phyloP scores from a whole-genome alignment of 2,113 vertebrate genomes.

The Epinephelus lanceolatus region DNA sequence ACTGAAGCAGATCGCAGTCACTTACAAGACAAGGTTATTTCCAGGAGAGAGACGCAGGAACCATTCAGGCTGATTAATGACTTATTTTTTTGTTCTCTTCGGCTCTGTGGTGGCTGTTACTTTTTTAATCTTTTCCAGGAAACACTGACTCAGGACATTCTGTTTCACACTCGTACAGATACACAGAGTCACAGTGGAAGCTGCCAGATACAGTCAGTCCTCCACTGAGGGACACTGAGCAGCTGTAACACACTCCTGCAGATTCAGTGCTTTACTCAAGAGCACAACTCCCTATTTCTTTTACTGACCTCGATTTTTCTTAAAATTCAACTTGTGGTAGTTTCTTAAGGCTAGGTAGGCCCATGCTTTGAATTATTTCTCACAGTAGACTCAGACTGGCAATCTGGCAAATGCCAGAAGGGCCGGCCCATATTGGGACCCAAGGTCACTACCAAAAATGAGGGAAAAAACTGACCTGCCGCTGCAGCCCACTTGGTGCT shows the following conservation, averaged over 20 bases:
- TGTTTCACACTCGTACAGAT: not conserved
- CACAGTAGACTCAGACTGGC: no score
- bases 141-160: constrained; percentile 44
- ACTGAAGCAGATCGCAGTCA: constrained; percentile 40
- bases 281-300: not conserved
- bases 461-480: no score
- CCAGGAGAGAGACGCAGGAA: constrained; percentile 28
- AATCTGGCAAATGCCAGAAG: no score
- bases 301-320: not conserved
- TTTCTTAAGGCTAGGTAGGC: not conserved
- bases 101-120: constrained; percentile 1
- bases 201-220: not conserved
- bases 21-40: constrained; percentile 45
- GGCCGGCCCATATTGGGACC: no score
- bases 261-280: not conserved
- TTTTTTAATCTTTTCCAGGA: constrained; percentile 44
- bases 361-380: not conserved
- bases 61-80: constrained; percentile 37
- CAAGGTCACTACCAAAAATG: no score
- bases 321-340: not conserved
- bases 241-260: constrained; percentile 1
- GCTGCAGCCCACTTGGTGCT: no score
- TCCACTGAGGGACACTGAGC: not conserved
- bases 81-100: constrained; percentile 21
- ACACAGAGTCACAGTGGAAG: not conserved